Base-by-base conservation (phyloP, 2,888 invertebrate genomes). In the Hanleya hanleyi region DNA sequence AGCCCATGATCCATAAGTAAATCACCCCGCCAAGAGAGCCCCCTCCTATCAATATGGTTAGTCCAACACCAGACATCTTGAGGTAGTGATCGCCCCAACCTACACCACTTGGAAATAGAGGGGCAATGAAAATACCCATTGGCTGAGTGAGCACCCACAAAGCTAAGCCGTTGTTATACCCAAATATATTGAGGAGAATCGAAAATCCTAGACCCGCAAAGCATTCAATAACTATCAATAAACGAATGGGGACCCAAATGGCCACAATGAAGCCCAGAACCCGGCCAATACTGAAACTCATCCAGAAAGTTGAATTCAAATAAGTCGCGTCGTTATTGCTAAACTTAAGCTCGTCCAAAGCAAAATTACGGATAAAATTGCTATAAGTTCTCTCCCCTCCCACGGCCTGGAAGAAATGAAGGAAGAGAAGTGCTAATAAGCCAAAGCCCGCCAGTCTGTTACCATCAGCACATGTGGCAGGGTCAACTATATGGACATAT, bases 271-370 rank as follows among this genome's bases (percentile, higher is more conserved):
- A 79, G n/a, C 83, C 84, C 9, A 75, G 66, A 26, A 80, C 66
- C 6, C 85, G 68, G 0, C 84, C 84, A 2, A 76, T 61, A 1
- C 83, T 78, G 74, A 83, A 84, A 68, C 83, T 78, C 6, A 81
- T 78, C 84, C 85, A 85, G 67, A 81, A 86, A 1, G 74, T 73
- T 12, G 84, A 81, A 69, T 84, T 82, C 32, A 86, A 70, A 29
- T 74, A 75, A 4, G 84, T 77, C 1, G 83, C 84, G 0, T 77
- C 76, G 29, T 73, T 78, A 6, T 77, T 81, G 26, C 73, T 75
- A 47, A 86, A 78, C 1, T 77, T 70, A 37, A 78, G 71, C 18
- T 79, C 75, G 62, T 85, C 84, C n/a, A 81, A 81, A n/a, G 84
- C 78, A 69, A 70, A 84, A 22, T 82, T 80, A 26, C 83, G 79